Evolutionary conservation across 2,797 vertebrate genomes (phyloP).

Genomic region (Bradypodion ventrale): DNA sequence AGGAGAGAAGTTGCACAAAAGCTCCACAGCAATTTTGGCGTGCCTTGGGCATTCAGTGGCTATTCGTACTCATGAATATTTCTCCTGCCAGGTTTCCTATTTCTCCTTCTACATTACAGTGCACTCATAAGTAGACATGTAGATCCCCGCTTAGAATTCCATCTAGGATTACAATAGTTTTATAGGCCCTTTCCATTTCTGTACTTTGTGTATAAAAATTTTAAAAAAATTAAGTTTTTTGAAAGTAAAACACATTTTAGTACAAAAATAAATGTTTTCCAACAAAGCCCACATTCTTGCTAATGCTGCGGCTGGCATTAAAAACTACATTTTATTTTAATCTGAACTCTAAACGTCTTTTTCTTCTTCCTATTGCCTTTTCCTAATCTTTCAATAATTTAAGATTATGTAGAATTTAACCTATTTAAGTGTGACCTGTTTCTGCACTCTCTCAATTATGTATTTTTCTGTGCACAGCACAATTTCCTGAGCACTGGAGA

Average conservation of each 20-base stretch:
- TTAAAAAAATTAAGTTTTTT: too few relatives aligned
- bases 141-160: too few relatives aligned
- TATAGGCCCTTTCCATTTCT: too few relatives aligned
- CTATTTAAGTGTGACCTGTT: background rate
- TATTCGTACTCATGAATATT: background rate
- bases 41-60: background rate
- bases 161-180: too few relatives aligned
- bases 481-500: background rate
- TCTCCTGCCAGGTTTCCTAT: background rate
- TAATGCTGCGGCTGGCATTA: too few relatives aligned
- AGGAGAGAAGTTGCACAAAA: too few relatives aligned
- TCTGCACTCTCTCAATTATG: background rate
- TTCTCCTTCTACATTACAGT: background rate
- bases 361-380: background rate
- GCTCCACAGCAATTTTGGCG: background rate
- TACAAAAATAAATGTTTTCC: too few relatives aligned
- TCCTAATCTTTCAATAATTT: background rate
- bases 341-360: background rate
- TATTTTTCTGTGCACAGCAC: background rate
- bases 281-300: too few relatives aligned
- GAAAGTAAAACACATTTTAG: too few relatives aligned
- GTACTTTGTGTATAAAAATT: too few relatives aligned
- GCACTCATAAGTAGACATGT: background rate
- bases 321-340: background rate
- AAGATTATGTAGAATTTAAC: background rate